Evolutionary conservation across 2,888 invertebrate species (phyloP).

Genomic region (Myopa testacea): DNA sequence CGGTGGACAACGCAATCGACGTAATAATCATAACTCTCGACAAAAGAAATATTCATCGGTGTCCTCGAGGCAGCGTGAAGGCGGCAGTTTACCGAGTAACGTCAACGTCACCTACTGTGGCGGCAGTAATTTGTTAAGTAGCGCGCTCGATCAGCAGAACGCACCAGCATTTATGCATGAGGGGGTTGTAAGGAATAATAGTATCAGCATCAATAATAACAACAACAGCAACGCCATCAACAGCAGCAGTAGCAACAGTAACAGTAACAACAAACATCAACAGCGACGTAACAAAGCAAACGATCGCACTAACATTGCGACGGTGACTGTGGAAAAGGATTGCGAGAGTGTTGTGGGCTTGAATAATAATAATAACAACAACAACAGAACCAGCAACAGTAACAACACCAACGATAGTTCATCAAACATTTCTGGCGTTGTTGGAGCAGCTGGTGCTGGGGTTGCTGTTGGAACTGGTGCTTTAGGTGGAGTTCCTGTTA

Average conservation of each 20-base stretch:
- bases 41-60: slow-evolving; percentile 64
- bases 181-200: slow-evolving; percentile 48
- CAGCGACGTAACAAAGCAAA: slow-evolving; percentile 49
- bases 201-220: slow-evolving; percentile 31
- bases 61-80: slow-evolving; percentile 73
- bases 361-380: slow-evolving; percentile 7
- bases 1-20: slow-evolving; percentile 58
- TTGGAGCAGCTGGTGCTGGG: slow-evolving; percentile 4
- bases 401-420: slow-evolving; percentile 3
- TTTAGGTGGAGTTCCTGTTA: slow-evolving; percentile 27
- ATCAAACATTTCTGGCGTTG: slow-evolving; percentile 5
- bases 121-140: slow-evolving; percentile 43
- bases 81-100: slow-evolving; percentile 74
- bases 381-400: slow-evolving; percentile 14
- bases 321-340: slow-evolving; percentile 40
- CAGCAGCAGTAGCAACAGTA: slow-evolving; percentile 29
- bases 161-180: slow-evolving; percentile 51
- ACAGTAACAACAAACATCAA: slow-evolving; percentile 46
- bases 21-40: slow-evolving; percentile 64
- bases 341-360: slow-evolving; percentile 33
- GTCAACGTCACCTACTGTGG: slow-evolving; percentile 69
- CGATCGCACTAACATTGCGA: slow-evolving; percentile 42
- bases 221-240: slow-evolving; percentile 42
- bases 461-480: slow-evolving; percentile 9
- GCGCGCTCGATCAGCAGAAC: slow-evolving; percentile 45